Base-by-base conservation (phyloP, 2,888 invertebrate genomes). In the Troilus luridus region DNA sequence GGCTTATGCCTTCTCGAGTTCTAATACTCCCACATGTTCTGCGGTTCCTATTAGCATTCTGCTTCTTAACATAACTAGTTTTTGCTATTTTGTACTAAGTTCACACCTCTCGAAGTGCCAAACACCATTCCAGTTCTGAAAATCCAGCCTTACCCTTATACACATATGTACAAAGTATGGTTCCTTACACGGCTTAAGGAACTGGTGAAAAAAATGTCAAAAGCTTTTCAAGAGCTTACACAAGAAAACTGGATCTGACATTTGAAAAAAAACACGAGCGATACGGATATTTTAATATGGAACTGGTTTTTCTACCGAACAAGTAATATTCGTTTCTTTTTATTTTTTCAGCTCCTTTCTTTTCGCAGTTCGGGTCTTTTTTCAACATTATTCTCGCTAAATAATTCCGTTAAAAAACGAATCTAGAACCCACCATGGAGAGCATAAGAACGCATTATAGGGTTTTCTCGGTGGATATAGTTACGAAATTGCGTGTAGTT, bases 191-290 rank as follows among this genome's bases (percentile, higher is more conserved):
- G 12, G 24, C 19, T 24, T 77, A 9, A 41, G 41, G 72, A 77
- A 77, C 72, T 41, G 14, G 27, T 77, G 27, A 77, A 27, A 6
- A 77, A 41, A 77, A 77, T 41, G 41, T 41, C 72, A 17, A 77
- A 41, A 77, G 72, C 72, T 17, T 67, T 67, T 54, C 9, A n/a
- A n/a, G n/a, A 81, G 54, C 41, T 85, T 85, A 85, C 85, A 85
- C 85, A 85, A 85, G 85, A 56, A 85, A 58, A 58, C 85, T 58
- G 54, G 85, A 85, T 56, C 85, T 85, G 85, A 85, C 85, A 85
- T 85, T 85, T 85, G 17, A n/a, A 58, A 58, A 56, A 85, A n/a
- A 85, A 85, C 56, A n/a, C 10, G n/a, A 85, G 41, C 27, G 85
- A 56, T 56, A 85, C 85, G 56, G 85, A 85, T 85, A 85, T 85